Conservation (phyloP, 2,797 vertebrate genomes). For the Neoniphon sammara region DNA sequence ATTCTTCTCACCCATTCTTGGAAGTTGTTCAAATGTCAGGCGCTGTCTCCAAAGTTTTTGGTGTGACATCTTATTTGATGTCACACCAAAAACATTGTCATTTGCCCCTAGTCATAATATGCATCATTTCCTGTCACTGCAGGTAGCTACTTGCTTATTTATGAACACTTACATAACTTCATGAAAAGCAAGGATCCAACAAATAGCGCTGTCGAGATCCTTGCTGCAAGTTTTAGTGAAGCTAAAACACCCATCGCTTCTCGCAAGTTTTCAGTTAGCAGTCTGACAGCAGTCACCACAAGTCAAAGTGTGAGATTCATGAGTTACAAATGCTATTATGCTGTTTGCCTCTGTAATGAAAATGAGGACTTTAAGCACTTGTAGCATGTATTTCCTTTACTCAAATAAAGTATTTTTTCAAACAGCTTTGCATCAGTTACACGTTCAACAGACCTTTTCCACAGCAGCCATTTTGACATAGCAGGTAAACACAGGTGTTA, state of each 20-base stretch:
- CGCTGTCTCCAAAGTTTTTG: slow-evolving; percentile 43
- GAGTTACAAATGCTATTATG: slow-evolving; percentile 3
- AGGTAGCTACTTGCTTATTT: background rate
- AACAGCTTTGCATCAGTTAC: background rate
- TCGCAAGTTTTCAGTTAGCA: slow-evolving; percentile 7
- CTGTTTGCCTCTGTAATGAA: slow-evolving; percentile 2
- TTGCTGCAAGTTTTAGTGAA: background rate
- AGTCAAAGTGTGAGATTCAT: background rate
- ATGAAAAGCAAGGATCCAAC: background rate
- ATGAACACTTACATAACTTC: slow-evolving; percentile 13
- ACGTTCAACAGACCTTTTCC: too few species aligned
- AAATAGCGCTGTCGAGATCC: slow-evolving; percentile 2
- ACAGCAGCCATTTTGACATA: too few species aligned
- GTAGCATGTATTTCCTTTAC: background rate
- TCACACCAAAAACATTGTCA: slow-evolving; percentile 2
- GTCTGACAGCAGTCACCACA: background rate
- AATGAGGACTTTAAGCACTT: background rate
- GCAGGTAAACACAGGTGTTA: too few species aligned
- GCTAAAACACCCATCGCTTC: background rate
- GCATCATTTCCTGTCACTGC: slow-evolving; percentile 9
- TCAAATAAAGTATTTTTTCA: background rate
- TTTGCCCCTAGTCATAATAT: slow-evolving; percentile 28
- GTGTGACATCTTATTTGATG: slow-evolving; percentile 29
- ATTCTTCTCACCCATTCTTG: slow-evolving; percentile 41
- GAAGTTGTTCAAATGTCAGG: slow-evolving; percentile 40